phyloP scores from a whole-genome alignment of 2,797 vertebrate genomes.

The Naso thynnoides region DNA sequence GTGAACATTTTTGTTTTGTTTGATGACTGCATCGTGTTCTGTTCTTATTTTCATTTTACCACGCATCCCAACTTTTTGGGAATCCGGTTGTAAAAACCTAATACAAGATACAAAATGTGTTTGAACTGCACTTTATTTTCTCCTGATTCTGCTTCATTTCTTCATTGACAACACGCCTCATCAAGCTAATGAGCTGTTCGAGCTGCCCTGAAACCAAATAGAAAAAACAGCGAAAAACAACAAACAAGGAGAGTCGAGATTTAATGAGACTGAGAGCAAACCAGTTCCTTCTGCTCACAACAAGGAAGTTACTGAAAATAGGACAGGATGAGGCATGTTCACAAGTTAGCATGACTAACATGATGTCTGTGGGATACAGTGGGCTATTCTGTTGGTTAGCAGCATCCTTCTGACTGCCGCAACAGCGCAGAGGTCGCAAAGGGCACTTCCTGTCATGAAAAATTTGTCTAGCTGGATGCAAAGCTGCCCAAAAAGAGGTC shows the following conservation, averaged over 20 bases:
- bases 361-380: constrained; percentile 18
- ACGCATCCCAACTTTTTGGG: too few species aligned
- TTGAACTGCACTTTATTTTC: not conserved
- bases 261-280: constrained; percentile 3
- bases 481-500: constrained; percentile 17
- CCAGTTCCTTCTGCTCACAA: constrained; percentile 9
- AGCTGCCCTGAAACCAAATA: constrained; percentile 25
- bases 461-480: constrained; percentile 14
- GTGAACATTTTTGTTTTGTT: too few species aligned
- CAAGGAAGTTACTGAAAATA: constrained; percentile 43
- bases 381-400: constrained; percentile 11
- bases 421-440: constrained; percentile 15
- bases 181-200: constrained; percentile 25
- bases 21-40: too few species aligned
- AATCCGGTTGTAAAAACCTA: not conserved
- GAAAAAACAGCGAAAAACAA: not conserved
- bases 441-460: constrained; percentile 50
- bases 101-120: not conserved
- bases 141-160: constrained; percentile 15
- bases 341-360: constrained; percentile 53
- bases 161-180: constrained; percentile 19
- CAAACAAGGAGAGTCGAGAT: constrained; percentile 20
- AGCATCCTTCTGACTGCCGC: constrained; percentile 20
- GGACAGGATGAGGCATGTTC: constrained; percentile 40
- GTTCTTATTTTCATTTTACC: too few species aligned